Base-by-base conservation (phyloP, 2,113 vertebrate genomes). In the Electrona antarctica region DNA sequence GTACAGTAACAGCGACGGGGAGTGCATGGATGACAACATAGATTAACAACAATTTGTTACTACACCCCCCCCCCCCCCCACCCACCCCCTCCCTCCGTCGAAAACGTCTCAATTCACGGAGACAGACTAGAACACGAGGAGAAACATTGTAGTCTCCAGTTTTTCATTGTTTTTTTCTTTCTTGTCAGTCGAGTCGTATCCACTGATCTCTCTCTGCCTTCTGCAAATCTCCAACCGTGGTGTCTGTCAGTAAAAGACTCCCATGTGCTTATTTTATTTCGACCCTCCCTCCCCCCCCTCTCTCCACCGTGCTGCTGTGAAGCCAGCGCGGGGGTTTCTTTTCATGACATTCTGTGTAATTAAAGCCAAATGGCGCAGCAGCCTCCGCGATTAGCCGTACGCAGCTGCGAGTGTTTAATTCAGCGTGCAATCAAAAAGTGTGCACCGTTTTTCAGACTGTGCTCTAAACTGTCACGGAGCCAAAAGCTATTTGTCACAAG, bases 351-450 rank as follows among this genome's bases (percentile, higher is more conserved):
- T 83, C 4, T 85, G 70, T 47, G 79, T 86, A 88, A 92, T 91
- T 74, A 83, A 87, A 86, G 76, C 87, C 89, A 89, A 92, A 92
- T 82, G 85, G 73, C 63, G 77, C 59, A n/a, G 52, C n/a, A n/a
- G n/a, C n/a, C 78, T 78, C 78, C 71, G 67, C 73, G 52, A 82
- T 86, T 81, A 79, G 78, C 41, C 46, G n/a, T n/a, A 50, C 10
- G 49, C 88, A 90, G 80, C 80, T 90, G 81, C 76, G 41, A 74
- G 67, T 51, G 3, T 87, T 90, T 89, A 91, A 92, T 85, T 81
- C 79, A n/a, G 29, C 76, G 81, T 56, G 81, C 73, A 87, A 88
- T 81, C 77, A 81, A 88, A 87, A 80, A 69, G 79, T n/a, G n/a
- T n/a, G n/a, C n/a, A n/a, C n/a, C n/a, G n/a, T n/a, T n/a, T n/a